Evolutionary conservation across 1,140 invertebrate genomes (phyloP), one percentile per base, ranked within the genome.

Genomic region (Chionoecetes opilio): DNA sequence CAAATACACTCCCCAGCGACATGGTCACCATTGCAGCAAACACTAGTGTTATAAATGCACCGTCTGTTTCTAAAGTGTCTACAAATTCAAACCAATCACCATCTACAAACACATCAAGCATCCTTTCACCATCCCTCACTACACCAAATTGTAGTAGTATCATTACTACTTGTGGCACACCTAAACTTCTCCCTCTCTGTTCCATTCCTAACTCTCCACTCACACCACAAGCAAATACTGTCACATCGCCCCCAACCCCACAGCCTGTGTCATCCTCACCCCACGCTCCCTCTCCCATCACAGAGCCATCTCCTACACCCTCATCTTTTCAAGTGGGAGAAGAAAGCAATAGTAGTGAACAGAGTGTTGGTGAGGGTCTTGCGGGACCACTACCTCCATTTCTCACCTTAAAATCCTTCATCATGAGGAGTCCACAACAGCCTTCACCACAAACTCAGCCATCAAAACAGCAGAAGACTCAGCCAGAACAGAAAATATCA

Each of bases 401-500:
- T 88, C 95, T 96, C 38, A 96, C 96, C 31, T 82, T 96, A 32
- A 96, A 96, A 84, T 94, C 94, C n/a, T 96, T 95, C 85, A 95
- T 96, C n/a, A 93, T 95, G 94, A 91, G 93, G 35, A 92, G 85
- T 26, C 91, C 91, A 93, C 94, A 92, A 35, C 89, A 91, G 35
- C 82, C 35, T 31, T 85, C 86, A 94, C 87, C 53, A 38, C 93
- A 94, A 37, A 94, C 37, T 90, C 93, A 94, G 11, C 86, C 82
- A 34, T 29, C 53, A 26, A 53, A 92, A 29, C 87, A 82, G 26
- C 92, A 93, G 32, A 87, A 93, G 17, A 86, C 82, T 82, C 93
- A 90, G 41, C 75, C 63, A 53, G 75, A 95, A 31, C 89, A 95
- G 38, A 87, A 53, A 41, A 53, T 91, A 37, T 46, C 89, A 63